Conservation (phyloP, 2,113 vertebrate genomes). For the Gavia stellata region DNA sequence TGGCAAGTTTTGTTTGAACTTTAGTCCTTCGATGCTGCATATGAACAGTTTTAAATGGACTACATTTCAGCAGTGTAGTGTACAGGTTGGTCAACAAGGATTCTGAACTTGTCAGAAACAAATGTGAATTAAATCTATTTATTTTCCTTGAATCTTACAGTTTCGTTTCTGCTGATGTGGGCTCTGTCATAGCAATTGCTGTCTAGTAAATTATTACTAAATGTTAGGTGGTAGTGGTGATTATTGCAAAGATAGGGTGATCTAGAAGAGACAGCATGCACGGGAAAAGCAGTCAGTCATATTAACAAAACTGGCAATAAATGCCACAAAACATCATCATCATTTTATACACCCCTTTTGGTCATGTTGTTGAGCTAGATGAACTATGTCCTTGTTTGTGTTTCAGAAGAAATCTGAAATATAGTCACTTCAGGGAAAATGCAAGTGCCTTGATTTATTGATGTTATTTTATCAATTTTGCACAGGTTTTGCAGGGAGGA, state of each 20-base stretch:
- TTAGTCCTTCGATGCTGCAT: not conserved
- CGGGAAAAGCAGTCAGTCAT: constrained; percentile 31
- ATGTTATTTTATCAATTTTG: constrained; percentile 62
- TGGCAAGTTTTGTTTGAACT: not conserved
- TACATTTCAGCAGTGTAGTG: not conserved
- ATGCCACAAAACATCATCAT: constrained; percentile 47
- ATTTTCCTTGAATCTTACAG: not conserved
- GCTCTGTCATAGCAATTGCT: not conserved
- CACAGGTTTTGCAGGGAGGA: constrained; percentile 17
- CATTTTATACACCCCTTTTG: constrained; percentile 20
- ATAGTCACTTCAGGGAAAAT: constrained; percentile 26
- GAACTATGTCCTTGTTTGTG: constrained; percentile 61
- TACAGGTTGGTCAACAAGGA: not conserved
- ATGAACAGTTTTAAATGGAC: not conserved
- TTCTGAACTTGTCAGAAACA: not conserved
- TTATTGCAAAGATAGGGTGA: constrained; percentile 39
- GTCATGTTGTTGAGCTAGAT: constrained; percentile 24
- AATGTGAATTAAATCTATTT: not conserved
- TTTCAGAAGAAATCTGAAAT: constrained; percentile 48
- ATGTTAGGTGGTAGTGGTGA: constrained; percentile 2
- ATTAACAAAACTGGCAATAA: constrained; percentile 53
- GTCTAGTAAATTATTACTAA: constrained; percentile 8
- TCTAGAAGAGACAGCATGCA: constrained; percentile 30
- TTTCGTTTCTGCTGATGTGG: not conserved
- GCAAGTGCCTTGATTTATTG: constrained; percentile 47